These are phyloP conservation scores for Larimichthys crocea DNA, from an alignment of 2,113 vertebrate genomes.

Conservation along the genomic window DNA sequence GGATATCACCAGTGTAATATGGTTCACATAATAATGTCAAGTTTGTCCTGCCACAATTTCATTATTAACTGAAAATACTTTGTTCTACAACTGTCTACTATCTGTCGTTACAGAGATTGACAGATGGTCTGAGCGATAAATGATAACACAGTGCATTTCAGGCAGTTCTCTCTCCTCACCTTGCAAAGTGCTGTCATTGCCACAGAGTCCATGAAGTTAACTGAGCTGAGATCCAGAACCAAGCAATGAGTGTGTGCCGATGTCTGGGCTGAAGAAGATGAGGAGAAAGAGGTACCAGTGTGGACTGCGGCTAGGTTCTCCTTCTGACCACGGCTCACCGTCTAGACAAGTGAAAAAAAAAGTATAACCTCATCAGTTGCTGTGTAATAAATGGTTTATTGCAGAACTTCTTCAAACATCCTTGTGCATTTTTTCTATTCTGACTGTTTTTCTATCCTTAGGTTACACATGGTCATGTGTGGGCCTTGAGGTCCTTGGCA, in stretches of 20 bases:
- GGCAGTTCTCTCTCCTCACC: constrained; percentile 72
- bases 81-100: too few relatives aligned
- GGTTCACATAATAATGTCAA: too few relatives aligned
- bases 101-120: background rate
- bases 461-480: too few relatives aligned
- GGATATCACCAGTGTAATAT: too few relatives aligned
- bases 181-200: constrained; percentile 86
- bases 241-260: constrained; percentile 74
- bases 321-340: constrained; percentile 14
- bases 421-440: background rate
- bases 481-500: too few relatives aligned
- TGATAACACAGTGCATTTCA: background rate
- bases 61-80: too few relatives aligned
- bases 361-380: background rate
- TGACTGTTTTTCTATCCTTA: too few relatives aligned
- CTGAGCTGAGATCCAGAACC: constrained; percentile 85
- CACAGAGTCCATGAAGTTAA: constrained; percentile 88
- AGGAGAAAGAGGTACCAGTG: background rate
- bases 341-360: constrained; percentile 22
- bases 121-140: background rate
- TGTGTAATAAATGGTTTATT: background rate
- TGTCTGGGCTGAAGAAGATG: constrained; percentile 67
- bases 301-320: constrained; percentile 32
- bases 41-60: too few relatives aligned
- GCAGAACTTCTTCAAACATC: background rate